A percentile compares a stretch with the other conserved stretches of the same genome.
phyloP scores from a whole-genome alignment of 1,140 invertebrate species.

The Tachypleus tridentatus region DNA sequence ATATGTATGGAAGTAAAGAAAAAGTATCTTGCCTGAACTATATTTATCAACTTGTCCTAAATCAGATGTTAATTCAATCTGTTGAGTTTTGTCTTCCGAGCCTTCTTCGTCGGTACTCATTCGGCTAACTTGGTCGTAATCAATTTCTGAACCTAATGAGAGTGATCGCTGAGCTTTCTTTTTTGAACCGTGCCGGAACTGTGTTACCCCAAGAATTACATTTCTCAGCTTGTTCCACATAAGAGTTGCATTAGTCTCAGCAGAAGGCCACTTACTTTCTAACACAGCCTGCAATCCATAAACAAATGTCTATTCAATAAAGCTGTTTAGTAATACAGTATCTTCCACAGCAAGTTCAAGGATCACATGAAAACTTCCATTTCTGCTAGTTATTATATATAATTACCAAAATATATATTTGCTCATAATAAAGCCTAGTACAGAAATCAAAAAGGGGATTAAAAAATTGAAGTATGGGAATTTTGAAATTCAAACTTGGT shows the following conservation, averaged over 20 bases:
- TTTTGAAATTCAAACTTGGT: no score
- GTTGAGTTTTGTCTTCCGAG: slow-evolving; percentile 24
- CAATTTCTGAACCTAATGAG: slow-evolving; percentile 33
- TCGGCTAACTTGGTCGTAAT: slow-evolving; percentile 32
- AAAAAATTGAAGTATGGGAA: no score
- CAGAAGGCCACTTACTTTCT: slow-evolving; percentile 86
- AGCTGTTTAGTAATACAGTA: no score
- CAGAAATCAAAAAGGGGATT: no score
- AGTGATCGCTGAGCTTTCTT: slow-evolving; percentile 25
- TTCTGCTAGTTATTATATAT: no score
- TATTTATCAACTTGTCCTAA: background rate
- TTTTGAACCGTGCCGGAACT: slow-evolving; percentile 34
- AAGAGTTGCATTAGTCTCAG: slow-evolving; percentile 62
- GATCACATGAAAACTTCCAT: no score
- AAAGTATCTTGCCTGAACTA: slow-evolving; percentile 5
- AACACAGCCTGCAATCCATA: slow-evolving; percentile 52
- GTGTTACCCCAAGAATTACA: slow-evolving; percentile 77
- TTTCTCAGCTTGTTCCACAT: slow-evolving; percentile 91
- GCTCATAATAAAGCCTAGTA: no score
- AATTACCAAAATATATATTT: no score
- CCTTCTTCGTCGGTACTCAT: slow-evolving; percentile 31
- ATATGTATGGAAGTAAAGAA: background rate
- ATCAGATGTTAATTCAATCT: no score
- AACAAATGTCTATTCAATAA: background rate
- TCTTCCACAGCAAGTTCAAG: no score